Percentiles rank a stretch among this genome's conserved stretches.
Conservation (phyloP, 2,797 vertebrate species). For the Enteromius radiatus region DNA sequence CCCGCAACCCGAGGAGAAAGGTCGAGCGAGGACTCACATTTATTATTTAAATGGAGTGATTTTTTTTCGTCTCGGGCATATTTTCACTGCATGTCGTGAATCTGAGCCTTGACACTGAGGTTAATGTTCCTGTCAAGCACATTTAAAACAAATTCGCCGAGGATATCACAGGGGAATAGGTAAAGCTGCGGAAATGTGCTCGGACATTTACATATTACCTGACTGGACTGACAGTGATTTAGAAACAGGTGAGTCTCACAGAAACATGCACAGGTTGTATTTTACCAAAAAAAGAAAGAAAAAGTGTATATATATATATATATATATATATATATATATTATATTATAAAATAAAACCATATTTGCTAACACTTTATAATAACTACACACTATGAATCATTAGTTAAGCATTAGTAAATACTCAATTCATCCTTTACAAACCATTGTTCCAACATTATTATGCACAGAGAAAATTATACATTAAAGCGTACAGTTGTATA, state of each 20-base stretch:
- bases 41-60: slow-evolving; percentile 75
- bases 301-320: neutral
- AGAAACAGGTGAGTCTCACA: neutral
- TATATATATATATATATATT: too few species aligned
- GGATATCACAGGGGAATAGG: slow-evolving; percentile 20
- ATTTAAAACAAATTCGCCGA: slow-evolving; percentile 50
- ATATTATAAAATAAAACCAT: too few species aligned
- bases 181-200: neutral
- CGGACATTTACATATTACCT: slow-evolving; percentile 13
- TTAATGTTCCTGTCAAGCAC: slow-evolving; percentile 64
- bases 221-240: slow-evolving; percentile 2
- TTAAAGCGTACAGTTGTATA: too few species aligned
- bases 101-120: slow-evolving; percentile 65
- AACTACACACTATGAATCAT: too few species aligned
- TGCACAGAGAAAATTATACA: too few species aligned
- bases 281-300: neutral
- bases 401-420: too few species aligned
- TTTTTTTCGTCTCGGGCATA: slow-evolving; percentile 56
- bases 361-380: too few species aligned
- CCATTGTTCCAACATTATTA: too few species aligned
- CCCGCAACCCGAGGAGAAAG: slow-evolving; percentile 63
- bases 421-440: too few species aligned
- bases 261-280: neutral
- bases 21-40: slow-evolving; percentile 71
- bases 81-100: slow-evolving; percentile 65